Evolutionary conservation across 2,113 vertebrate species (phyloP), one percentile per base, ranked within the genome.

Genomic region (Panthera leo): DNA sequence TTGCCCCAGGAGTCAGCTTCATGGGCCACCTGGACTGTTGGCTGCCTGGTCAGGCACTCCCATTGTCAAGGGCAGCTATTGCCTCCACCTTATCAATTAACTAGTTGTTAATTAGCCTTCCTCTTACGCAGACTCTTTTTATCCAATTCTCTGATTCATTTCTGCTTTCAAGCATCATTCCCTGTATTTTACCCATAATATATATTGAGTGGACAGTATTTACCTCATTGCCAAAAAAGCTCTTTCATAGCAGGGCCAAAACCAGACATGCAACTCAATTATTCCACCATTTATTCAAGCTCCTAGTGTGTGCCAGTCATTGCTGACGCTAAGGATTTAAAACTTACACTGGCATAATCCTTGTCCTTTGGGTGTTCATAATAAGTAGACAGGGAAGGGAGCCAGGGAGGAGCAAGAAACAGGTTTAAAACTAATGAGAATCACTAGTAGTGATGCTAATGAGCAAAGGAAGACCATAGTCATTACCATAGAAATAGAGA

Each of bases 101-200:
- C 34, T 73, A 23, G 5, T 67, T 82, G 53, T 94, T 90, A 75
- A 82, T 51, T 84, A 86, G 58, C 53, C 82, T 89, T 96, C 61
- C 14, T 94, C 36, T 51, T 75, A 68, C 1, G 13, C 27, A 91
- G 65, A 61, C 9, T 5, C 27, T 31, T 16, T 27, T 5, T 67
- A 93, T 21, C 55, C 25, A 85, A 16, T 88, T 89, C 61, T 86
- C 14, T 85, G 90, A 91, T 31, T 61, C 70, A 18, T 65, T 76
- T 82, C 83, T 93, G 36, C 48, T 87, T n/a, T 85, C 42, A 91
- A 61, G 27, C 18, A 91, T 45, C 53, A 75, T 85, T 91, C 15
- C 10, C 21, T 96, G 92, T 16, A 91, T 88, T 91, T 92, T 79
- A 93, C 45, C 63, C 25, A 73, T 51, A 94, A 36, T 92, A 71